Percentiles rank a stretch among this genome's conserved stretches.
Evolutionary conservation across 2,888 invertebrate genomes (phyloP).

Genomic region (Rhagonycha lutea): DNA sequence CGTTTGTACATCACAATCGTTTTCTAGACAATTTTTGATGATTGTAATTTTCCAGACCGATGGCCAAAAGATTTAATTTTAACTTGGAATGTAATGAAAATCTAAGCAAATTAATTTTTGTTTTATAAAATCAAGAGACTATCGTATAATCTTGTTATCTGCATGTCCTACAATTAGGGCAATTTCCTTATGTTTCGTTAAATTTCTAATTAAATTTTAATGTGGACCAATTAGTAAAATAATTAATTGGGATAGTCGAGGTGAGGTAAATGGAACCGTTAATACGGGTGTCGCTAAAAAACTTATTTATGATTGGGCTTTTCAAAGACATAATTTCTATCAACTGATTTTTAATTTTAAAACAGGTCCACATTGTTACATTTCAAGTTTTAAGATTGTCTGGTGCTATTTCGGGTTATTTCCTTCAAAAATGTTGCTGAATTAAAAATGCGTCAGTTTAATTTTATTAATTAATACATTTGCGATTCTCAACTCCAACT

Average conservation of each 20-base stretch:
- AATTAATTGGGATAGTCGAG: not conserved
- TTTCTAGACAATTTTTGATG: constrained; percentile 1
- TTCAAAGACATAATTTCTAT: not conserved
- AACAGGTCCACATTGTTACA: not conserved
- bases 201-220: not conserved
- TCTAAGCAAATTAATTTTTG: constrained; percentile 23
- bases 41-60: constrained; percentile 22
- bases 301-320: not conserved
- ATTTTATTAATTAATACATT: not conserved
- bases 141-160: not conserved
- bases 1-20: not conserved
- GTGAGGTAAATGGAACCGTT: not conserved
- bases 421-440: not conserved
- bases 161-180: not conserved
- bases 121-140: not conserved
- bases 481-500: too few relatives aligned
- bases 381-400: not conserved
- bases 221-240: not conserved
- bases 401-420: not conserved
- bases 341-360: not conserved
- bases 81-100: constrained; percentile 18
- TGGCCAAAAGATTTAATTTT: constrained; percentile 16
- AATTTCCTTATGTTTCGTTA: not conserved
- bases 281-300: not conserved
- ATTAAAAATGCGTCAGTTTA: not conserved